Percentiles rank a stretch among this genome's conserved stretches.
Conservation (phyloP, 2,113 vertebrate species). For the Isurus oxyrinchus region DNA sequence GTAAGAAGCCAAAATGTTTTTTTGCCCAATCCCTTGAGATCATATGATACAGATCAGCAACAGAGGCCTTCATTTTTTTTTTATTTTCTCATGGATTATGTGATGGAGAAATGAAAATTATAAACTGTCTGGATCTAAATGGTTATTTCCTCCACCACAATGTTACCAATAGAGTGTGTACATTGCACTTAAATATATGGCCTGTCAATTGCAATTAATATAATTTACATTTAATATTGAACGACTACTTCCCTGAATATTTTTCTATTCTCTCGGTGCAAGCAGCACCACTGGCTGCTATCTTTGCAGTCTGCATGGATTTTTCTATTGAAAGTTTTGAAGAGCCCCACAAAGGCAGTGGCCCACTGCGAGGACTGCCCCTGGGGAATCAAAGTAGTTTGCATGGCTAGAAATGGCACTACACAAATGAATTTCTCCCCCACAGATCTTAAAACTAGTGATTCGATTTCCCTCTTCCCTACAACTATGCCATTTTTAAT, state of each 20-base stretch:
- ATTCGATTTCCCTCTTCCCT: not conserved
- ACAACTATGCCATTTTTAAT: not conserved
- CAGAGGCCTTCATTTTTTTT: not conserved
- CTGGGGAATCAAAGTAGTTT: too few species aligned
- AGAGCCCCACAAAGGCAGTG: too few species aligned
- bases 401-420: too few species aligned
- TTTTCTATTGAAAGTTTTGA: not conserved
- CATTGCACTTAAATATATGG: not conserved
- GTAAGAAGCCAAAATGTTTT: not conserved
- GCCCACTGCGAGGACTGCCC: too few species aligned
- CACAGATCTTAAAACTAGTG: too few species aligned
- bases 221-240: not conserved
- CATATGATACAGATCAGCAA: not conserved
- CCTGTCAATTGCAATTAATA: not conserved
- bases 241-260: not conserved
- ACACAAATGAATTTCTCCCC: too few species aligned
- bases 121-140: not conserved
- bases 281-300: not conserved
- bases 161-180: not conserved
- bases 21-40: not conserved
- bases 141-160: not conserved
- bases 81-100: not conserved
- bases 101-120: not conserved
- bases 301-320: not conserved
- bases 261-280: too few species aligned